Conservation (phyloP, 2,888 invertebrate species). For the Geophilus truncorum region DNA sequence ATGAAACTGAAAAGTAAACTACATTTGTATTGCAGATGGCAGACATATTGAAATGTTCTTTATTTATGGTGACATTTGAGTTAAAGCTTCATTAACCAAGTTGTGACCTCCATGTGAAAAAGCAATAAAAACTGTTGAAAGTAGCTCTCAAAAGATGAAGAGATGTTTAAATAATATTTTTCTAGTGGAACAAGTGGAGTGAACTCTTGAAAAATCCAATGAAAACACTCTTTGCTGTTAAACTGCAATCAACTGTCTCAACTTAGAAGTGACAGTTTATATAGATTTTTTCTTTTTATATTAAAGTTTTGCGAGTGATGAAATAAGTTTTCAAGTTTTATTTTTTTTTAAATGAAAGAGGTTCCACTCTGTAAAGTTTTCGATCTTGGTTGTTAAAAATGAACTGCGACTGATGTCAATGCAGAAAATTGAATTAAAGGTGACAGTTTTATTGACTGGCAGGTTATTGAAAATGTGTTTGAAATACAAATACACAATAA, state of each 20-base stretch:
- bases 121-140: neutral
- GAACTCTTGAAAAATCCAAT: too few relatives aligned
- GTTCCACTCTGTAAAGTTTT: neutral
- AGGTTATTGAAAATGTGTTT: neutral
- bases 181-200: neutral
- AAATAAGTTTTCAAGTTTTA: too few relatives aligned
- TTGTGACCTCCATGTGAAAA: neutral
- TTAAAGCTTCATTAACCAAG: neutral
- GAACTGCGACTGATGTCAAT: neutral
- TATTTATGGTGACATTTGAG: neutral
- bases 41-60: neutral
- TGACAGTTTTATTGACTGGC: neutral
- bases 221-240: too few relatives aligned
- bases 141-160: neutral
- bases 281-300: too few relatives aligned
- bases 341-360: too few relatives aligned
- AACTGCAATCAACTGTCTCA: neutral
- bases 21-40: neutral
- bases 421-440: neutral
- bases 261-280: too few relatives aligned
- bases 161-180: neutral
- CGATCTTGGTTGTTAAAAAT: neutral
- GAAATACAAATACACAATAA: too few relatives aligned
- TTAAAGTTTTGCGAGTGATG: too few relatives aligned
- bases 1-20: neutral